A percentile compares a stretch with the other conserved stretches of the same genome.
These are phyloP conservation scores for Alloplasta piceator DNA, from an alignment of 2,888 invertebrate genomes.

Conservation along the genomic window DNA sequence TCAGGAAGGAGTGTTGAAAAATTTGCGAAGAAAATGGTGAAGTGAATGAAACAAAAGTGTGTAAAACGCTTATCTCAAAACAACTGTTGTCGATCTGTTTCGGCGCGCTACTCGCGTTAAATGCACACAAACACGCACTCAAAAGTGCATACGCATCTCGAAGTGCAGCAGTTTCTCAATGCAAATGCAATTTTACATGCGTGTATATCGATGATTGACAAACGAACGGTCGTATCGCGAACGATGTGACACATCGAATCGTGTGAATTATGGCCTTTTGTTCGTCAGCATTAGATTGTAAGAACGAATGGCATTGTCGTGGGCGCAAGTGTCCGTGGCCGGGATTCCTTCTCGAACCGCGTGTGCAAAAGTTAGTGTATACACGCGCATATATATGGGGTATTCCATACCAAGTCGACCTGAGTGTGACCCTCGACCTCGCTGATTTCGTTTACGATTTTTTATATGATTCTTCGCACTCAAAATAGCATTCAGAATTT, in stretches of 20 bases:
- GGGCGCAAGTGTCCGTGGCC: conserved; percentile 76
- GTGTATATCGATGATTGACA: background rate
- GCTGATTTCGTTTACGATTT: too few species aligned
- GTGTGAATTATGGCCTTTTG: conserved; percentile 21
- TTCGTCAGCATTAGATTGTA: conserved; percentile 25
- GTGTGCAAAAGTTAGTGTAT: conserved; percentile 26
- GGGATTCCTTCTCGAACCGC: conserved; percentile 74
- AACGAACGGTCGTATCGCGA: background rate
- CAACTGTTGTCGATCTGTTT: conserved; percentile 56
- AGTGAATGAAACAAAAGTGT: conserved; percentile 40
- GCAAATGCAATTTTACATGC: background rate
- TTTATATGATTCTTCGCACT: too few species aligned
- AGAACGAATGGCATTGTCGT: conserved; percentile 68
- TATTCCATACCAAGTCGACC: too few species aligned
- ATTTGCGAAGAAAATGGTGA: background rate
- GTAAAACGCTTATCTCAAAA: conserved; percentile 56
- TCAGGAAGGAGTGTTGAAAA: too few species aligned
- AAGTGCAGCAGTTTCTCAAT: conserved; percentile 42
- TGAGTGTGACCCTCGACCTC: too few species aligned
- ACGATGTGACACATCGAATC: background rate
- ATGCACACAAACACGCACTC: conserved; percentile 52
- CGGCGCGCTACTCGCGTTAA: conserved; percentile 57
- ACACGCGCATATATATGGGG: conserved; percentile 7
- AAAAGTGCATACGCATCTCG: conserved; percentile 37
- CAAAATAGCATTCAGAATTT: too few species aligned